Evolutionary conservation across 2,888 invertebrate species (phyloP).

Genomic region (Thecophora atra): DNA sequence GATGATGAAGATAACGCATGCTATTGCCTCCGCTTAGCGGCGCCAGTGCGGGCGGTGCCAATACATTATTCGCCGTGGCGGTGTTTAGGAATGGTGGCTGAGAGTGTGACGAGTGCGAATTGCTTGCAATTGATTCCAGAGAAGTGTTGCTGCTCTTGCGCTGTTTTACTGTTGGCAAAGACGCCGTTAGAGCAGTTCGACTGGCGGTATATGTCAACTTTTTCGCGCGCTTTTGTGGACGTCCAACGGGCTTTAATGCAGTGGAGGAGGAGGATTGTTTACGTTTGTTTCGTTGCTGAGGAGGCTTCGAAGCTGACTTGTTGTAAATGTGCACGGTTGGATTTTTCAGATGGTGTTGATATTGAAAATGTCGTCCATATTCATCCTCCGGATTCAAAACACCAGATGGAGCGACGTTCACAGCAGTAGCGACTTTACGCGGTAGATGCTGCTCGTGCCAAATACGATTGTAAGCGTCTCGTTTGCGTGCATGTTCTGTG

Average conservation of each 20-base stretch:
- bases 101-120: conserved; percentile 58
- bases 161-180: conserved; percentile 53
- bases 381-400: conserved; percentile 15
- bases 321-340: conserved; percentile 33
- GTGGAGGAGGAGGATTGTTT: conserved; percentile 44
- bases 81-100: conserved; percentile 36
- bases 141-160: conserved; percentile 63
- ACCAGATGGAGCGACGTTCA: neutral
- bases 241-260: conserved; percentile 57
- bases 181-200: conserved; percentile 34
- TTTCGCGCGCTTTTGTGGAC: conserved; percentile 70
- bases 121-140: conserved; percentile 62
- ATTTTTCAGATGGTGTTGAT: conserved; percentile 29
- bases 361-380: conserved; percentile 20
- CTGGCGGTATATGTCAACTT: conserved; percentile 56
- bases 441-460: conserved; percentile 73
- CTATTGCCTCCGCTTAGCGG: conserved; percentile 50
- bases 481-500: conserved; percentile 83
- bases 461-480: conserved; percentile 83
- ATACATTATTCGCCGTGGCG: conserved; percentile 42
- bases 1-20: conserved; percentile 24
- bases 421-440: conserved; percentile 67
- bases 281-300: conserved; percentile 48
- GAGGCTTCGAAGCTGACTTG: conserved; percentile 31
- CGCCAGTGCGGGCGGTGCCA: conserved; percentile 53